Base-by-base conservation (phyloP, 30 jellyfish, hydroid and myxozoan genomes). In the Phacellophora camtschatica region DNA sequence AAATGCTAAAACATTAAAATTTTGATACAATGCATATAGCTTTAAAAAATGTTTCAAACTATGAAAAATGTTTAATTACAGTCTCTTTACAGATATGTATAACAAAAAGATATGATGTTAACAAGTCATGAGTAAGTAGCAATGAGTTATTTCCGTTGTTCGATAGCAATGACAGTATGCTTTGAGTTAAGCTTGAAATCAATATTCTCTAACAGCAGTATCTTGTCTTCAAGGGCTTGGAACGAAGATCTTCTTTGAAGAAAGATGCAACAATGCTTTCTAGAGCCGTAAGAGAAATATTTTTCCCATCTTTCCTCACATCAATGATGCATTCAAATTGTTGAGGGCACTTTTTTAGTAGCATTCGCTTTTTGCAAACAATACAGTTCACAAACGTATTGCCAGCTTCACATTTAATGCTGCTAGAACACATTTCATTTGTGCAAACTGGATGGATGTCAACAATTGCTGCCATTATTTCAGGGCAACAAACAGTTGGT, bases 351-450 rank as follows among this genome's bases (percentile, higher is more conserved):
- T 56, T 56, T 39, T 56, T 56, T 32, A 56, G 25, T 39, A 56
- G 71, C 71, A 56, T 56, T 56, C 71, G 20, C 71, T 56, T 56
- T 25, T 5, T 56, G 25, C 71, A 56, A 20, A 15, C 20, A 56
- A 56, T 35, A 25, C 71, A 56, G 32, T 56, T 56, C 22, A 32
- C 71, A n/a, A 56, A n/a, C 32, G 20, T 56, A 56, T 39, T 56
- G 71, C 71, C 71, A 56, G 71, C 71, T 56, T 56, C 71, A 56
- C 15, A 56, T 56, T 22, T 39, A 56, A 56, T 56, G 25, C 25
- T 56, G 15, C 71, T 39, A 56, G 71, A n/a, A 39, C 71, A 56
- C 22, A n/a, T 56, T n/a, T 22, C 39, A 56, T 56, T 56, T 20
- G 71, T 56, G 71, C 71, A 56, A 32, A 56, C 71, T 56, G 71